Evolutionary conservation across 2,888 invertebrate species (phyloP).

Genomic region (Colostygia pectinataria): DNA sequence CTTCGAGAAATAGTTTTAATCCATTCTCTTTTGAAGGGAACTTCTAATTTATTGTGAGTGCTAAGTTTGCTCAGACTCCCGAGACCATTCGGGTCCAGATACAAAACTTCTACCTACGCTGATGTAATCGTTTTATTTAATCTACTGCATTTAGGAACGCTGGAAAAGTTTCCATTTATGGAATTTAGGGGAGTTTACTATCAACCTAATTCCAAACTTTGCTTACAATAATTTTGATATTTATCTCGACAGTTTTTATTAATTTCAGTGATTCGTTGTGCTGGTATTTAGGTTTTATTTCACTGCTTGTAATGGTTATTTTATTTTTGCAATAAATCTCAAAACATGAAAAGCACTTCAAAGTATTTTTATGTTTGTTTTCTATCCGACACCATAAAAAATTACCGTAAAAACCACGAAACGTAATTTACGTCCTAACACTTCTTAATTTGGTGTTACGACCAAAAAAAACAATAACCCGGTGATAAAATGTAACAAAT

Average conservation of each 20-base stretch:
- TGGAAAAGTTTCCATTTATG: conserved; percentile 39
- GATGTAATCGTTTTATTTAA: conserved; percentile 65
- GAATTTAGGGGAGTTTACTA: conserved; percentile 21
- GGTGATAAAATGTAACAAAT: conserved; percentile 24
- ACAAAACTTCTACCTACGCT: conserved; percentile 66
- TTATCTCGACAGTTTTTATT: not conserved
- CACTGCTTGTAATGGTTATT: conserved; percentile 11
- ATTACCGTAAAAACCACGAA: conserved; percentile 32
- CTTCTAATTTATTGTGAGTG: conserved; percentile 82
- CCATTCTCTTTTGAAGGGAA: conserved; percentile 77
- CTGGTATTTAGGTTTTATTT: conserved; percentile 10
- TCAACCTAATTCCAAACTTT: conserved; percentile 24
- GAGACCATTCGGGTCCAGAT: conserved; percentile 59
- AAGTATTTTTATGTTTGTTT: conserved; percentile 36
- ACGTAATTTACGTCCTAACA: conserved; percentile 33
- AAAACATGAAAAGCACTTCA: conserved; percentile 30
- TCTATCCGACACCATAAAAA: conserved; percentile 34
- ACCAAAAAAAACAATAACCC: conserved; percentile 31
- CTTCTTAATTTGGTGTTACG: conserved; percentile 35
- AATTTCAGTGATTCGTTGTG: not conserved
- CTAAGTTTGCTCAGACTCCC: conserved; percentile 61
- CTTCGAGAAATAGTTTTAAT: conserved; percentile 78
- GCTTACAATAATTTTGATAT: conserved; percentile 9
- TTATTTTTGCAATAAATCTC: conserved; percentile 25
- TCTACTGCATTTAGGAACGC: conserved; percentile 55